Evolutionary conservation across 1,140 invertebrate genomes (phyloP), one percentile per base, ranked within the genome.

Genomic region (Drosophila auraria): DNA sequence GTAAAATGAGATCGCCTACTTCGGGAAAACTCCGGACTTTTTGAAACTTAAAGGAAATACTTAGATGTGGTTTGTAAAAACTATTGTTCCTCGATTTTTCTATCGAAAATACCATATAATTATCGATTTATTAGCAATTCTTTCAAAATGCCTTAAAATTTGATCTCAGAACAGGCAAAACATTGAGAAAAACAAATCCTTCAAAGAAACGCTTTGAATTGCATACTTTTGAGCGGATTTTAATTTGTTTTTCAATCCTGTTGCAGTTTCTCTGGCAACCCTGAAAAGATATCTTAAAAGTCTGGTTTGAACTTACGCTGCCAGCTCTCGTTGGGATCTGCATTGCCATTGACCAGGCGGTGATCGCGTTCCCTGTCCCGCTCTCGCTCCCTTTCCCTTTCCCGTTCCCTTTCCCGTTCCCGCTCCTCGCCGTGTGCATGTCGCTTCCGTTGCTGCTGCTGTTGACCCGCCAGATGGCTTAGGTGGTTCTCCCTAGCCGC

Each of bases 311-410:
- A 91, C 92, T 92, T 70, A 92, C 93, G 94, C 65, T 94, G 94
- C 95, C 95, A 95, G 80, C 94, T 94, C 70, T 96, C 96, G 49
- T 95, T 95, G 69, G 96, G 96, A 87, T 90, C 84, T 11, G 49
- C 58, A 40, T 64, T 73, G 40, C 80, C 78, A 33, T 92, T 87
- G 27, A 76, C 56, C 60, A 83, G 42, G 20, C 90, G 83, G 45
- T 81, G 87, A 27, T 90, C 83, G 5, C 80, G 80, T 11, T 90
- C 62, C 45, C 50, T 40, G 1, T 76, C 69, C n/a, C 72, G 42
- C 5, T 72, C 45, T 20, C 64, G 53, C 0, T 83, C 87, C 3
- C 62, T 2, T 3, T 59, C 57, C 17, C 57, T 20, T 1, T 60
- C 58, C 3, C 42, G 14, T 3, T 60, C 42, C 6, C 59, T 3